Conservation (phyloP, 1,140 invertebrate genomes). For the Euwallacea fornicatus region DNA sequence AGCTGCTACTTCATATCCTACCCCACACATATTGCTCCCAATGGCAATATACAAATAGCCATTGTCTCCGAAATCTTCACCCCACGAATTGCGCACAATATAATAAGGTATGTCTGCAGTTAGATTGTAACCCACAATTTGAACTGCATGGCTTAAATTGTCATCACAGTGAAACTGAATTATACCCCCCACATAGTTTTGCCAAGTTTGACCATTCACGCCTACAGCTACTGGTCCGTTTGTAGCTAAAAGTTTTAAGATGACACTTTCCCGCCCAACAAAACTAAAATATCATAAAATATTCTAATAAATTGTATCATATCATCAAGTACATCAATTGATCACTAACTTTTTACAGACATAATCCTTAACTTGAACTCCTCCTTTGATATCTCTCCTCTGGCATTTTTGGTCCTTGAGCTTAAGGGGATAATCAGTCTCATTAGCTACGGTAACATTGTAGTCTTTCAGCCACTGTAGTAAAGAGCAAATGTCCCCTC, state of each 20-base stretch:
- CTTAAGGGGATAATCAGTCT: constrained; percentile 68
- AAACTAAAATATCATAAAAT: constrained; percentile 57
- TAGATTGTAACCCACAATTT: constrained; percentile 83
- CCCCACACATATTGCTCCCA: constrained; percentile 77
- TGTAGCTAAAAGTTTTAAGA: constrained; percentile 64
- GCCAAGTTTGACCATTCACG: constrained; percentile 84
- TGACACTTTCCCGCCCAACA: constrained; percentile 65
- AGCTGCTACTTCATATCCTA: constrained; percentile 58
- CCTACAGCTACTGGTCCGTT: constrained; percentile 78
- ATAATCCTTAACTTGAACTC: constrained; percentile 52
- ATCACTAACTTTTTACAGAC: constrained; percentile 58
- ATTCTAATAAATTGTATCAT: neutral
- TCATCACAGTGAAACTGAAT: constrained; percentile 80
- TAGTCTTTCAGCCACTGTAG: constrained; percentile 69
- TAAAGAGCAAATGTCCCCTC: constrained; percentile 80
- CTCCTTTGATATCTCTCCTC: constrained; percentile 44
- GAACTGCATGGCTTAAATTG: constrained; percentile 79
- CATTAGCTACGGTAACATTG: constrained; percentile 60
- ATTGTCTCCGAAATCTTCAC: constrained; percentile 69
- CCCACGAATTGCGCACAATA: constrained; percentile 88
- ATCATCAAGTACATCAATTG: neutral
- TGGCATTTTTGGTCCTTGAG: constrained; percentile 62
- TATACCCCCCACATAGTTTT: constrained; percentile 84
- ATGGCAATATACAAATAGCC: constrained; percentile 81
- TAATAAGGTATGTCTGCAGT: constrained; percentile 75